Conservation (phyloP, 1,140 invertebrate genomes). For the Nasonia longicornis region DNA sequence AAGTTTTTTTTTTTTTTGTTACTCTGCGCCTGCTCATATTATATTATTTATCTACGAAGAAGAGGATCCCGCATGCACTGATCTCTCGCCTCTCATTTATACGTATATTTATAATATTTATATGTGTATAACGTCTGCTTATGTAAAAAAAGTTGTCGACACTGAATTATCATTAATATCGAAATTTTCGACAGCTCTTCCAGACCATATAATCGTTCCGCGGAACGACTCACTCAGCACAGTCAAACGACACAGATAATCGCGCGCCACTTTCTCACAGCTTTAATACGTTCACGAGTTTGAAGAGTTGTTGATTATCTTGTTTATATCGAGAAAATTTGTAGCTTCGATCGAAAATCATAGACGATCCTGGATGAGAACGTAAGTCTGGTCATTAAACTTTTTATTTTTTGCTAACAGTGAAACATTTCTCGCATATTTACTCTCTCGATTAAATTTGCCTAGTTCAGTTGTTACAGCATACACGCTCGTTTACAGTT, state of each 20-base stretch:
- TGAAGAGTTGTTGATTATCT: not conserved
- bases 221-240: not conserved
- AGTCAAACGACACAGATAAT: too few species aligned
- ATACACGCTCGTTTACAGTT: not conserved
- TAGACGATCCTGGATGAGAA: too few species aligned
- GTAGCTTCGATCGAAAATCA: too few species aligned
- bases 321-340: not conserved
- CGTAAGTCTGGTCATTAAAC: too few species aligned
- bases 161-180: slow-evolving; percentile 15
- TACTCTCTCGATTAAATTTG: not conserved
- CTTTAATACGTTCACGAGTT: not conserved
- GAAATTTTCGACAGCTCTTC: not conserved
- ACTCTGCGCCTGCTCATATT: not conserved
- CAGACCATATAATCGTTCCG: not conserved
- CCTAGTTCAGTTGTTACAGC: not conserved
- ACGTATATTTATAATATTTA: not conserved
- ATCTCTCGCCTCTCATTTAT: slow-evolving; percentile 8
- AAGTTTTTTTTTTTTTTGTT: not conserved
- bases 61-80: slow-evolving; percentile 4
- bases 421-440: too few species aligned
- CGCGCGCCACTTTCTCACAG: not conserved
- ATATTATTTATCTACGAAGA: slow-evolving; percentile 7
- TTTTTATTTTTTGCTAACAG: too few species aligned
- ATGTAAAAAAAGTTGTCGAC: slow-evolving; percentile 27
- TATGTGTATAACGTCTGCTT: not conserved